A percentile compares a stretch with the other conserved stretches of the same genome.
Conservation (phyloP, 2,888 invertebrate genomes). For the Odontocolon sp. region DNA sequence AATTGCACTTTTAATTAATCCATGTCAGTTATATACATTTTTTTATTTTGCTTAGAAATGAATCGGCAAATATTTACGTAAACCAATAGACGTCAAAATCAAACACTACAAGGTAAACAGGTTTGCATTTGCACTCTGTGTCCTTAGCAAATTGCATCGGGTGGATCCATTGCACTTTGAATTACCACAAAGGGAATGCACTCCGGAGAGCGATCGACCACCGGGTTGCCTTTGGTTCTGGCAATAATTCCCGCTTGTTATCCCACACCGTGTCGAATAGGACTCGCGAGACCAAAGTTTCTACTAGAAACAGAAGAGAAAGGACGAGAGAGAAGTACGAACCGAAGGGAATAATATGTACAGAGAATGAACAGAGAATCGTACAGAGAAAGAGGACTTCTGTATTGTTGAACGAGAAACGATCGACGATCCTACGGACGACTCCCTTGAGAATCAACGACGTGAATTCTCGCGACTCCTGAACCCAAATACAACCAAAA, state of each 20-base stretch:
- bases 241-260: conserved; percentile 24
- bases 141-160: background rate
- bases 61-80: no score
- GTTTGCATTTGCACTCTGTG: no score
- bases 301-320: background rate
- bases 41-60: no score
- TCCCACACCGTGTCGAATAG: conserved; percentile 16
- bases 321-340: background rate
- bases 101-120: no score
- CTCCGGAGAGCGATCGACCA: conserved; percentile 10
- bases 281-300: conserved; percentile 27
- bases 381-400: background rate
- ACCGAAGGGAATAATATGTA: conserved; percentile 22
- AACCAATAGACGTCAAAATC: no score
- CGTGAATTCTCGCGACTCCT: background rate
- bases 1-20: no score
- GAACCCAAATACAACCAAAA: background rate
- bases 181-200: background rate
- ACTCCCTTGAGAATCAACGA: background rate
- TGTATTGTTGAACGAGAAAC: conserved; percentile 6
- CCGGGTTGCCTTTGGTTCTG: no score
- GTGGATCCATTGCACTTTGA: background rate
- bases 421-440: background rate
- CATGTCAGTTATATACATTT: no score
- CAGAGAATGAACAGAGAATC: background rate